Base-by-base conservation (phyloP, 2,888 invertebrate species). In the Vanessa cardui region DNA sequence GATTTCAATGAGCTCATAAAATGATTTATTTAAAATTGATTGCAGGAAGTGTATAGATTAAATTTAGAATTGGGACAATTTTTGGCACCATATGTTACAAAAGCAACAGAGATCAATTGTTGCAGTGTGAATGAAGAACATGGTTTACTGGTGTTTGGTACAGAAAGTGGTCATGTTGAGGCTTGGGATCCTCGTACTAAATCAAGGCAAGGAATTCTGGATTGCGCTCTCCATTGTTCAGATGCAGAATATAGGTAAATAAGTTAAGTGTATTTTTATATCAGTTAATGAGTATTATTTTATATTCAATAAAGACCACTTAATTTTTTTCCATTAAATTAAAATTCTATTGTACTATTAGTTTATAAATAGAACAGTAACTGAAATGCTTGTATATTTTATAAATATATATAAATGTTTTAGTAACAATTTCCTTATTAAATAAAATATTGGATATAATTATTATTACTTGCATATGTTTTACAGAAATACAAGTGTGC, bases 31-130 rank as follows among this genome's bases (percentile, higher is more conserved):
- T 12, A 39, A 7, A 26, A 1, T 56, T 64, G 20, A 60, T 85
- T 85, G 65, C 84, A 98, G 98, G 98, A 99, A 85, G 96, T 99
- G 26, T 99, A 98, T 84, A 95, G 99, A 74, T 92, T 99, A 68
- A 99, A 99, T 92, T 93, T 99, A 74, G 99, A 99, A 90, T 94
- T 98, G 80, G 99, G 99, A 0, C 96, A 98, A 80, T 99, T 99
- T 88, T 90, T 99, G 80, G 96, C 96, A 76, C 97, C 99, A 0
- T 96, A 95, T 81, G 93, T 94, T 67, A 96, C 97, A 4, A 95
- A 95, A 72, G 95, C 96, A 16, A 94, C 94, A 69, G 94, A 95
- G 72, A 94, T 98, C 26, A 98, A 98, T 83, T 96, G 96, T 79
- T 97, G 98, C 83, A 94, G 95, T 73, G 95, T 99, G 15, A 99